Percentiles rank a stretch among this genome's conserved stretches.
Conservation (phyloP, 2,888 invertebrate genomes). For the Labia minor region DNA sequence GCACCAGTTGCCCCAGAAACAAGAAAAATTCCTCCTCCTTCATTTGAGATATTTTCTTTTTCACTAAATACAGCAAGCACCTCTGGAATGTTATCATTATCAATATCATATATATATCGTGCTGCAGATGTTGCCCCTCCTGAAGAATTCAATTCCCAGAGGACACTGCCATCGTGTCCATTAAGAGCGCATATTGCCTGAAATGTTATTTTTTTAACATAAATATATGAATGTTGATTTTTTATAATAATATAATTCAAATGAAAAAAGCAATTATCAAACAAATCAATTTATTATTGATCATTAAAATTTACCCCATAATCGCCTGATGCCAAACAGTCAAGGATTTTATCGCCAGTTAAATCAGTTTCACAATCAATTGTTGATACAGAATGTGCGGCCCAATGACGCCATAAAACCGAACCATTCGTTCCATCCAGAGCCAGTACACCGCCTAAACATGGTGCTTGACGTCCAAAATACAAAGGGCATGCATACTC, state of each 20-base stretch:
- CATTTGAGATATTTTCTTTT: background rate
- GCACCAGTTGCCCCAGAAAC: background rate
- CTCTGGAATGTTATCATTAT: conserved; percentile 58
- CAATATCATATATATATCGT: conserved; percentile 56
- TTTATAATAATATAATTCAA: too few species aligned
- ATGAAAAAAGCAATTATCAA: too few species aligned
- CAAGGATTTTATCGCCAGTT: conserved; percentile 53
- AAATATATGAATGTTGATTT: too few species aligned
- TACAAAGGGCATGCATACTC: conserved; percentile 49
- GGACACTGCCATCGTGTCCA: conserved; percentile 50
- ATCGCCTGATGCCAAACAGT: conserved; percentile 59
- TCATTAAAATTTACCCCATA: conserved; percentile 50
- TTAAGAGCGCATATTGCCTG: conserved; percentile 53
- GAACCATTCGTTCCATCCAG: conserved; percentile 60
- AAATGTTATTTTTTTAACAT: too few species aligned
- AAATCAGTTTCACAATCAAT: conserved; percentile 61
- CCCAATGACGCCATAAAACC: conserved; percentile 64
- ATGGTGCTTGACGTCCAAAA: conserved; percentile 51
- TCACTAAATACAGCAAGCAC: conserved; percentile 55
- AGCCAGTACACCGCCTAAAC: conserved; percentile 64
- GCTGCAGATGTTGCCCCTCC: conserved; percentile 51
- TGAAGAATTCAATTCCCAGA: conserved; percentile 49
- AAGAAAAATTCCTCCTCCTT: background rate
- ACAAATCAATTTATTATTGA: too few species aligned
- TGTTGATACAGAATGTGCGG: conserved; percentile 59